Percentiles rank a stretch among this genome's conserved stretches.
Conservation (phyloP, 2,888 invertebrate species). For the Timema cristinae region DNA sequence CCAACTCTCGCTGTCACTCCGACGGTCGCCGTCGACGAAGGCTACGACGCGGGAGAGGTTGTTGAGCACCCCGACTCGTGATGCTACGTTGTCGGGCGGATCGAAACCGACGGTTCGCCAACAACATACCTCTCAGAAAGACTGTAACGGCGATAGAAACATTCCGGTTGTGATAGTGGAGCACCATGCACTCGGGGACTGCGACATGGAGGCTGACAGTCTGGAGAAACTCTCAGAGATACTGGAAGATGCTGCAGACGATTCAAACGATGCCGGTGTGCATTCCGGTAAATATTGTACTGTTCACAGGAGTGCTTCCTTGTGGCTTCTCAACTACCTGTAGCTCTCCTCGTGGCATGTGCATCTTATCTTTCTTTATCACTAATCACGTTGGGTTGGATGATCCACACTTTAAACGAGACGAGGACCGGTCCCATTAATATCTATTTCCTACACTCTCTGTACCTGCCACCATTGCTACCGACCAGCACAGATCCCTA, state of each 20-base stretch:
- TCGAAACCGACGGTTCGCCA: neutral
- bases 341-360: too few relatives aligned
- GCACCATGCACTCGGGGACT: constrained; percentile 6
- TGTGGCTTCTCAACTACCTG: too few relatives aligned
- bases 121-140: too few relatives aligned
- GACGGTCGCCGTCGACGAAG: constrained; percentile 31
- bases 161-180: constrained; percentile 16
- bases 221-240: neutral
- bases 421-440: too few relatives aligned
- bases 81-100: too few relatives aligned
- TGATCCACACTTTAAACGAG: too few relatives aligned
- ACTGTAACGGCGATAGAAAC: neutral
- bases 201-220: neutral
- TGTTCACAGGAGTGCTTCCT: neutral
- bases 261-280: constrained; percentile 20
- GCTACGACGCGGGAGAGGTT: neutral
- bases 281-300: constrained; percentile 24
- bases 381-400: too few relatives aligned
- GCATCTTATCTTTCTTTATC: too few relatives aligned
- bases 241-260: neutral
- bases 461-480: too few relatives aligned
- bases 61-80: too few relatives aligned
- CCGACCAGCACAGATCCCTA: too few relatives aligned
- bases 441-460: too few relatives aligned
- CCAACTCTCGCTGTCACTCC: constrained; percentile 34